Evolutionary conservation across 92 coral and sea anemone species (phyloP).

Genomic region (Pocillopora meandrina): DNA sequence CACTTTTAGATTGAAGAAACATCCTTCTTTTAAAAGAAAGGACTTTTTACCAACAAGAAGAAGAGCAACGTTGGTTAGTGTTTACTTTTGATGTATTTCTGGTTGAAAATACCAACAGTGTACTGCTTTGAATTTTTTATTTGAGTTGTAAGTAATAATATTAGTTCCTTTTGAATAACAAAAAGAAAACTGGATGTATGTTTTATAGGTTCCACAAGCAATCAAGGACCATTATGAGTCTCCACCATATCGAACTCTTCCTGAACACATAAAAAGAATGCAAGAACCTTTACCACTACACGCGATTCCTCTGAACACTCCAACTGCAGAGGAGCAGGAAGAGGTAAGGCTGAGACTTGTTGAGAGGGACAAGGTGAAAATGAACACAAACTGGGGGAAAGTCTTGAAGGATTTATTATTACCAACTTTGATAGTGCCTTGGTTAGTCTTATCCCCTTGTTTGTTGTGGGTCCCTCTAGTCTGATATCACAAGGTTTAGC

Average conservation of each 20-base stretch:
- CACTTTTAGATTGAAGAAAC: slow-evolving; percentile 71
- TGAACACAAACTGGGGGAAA: too few species aligned
- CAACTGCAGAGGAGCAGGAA: slow-evolving; percentile 90
- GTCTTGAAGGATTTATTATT: too few species aligned
- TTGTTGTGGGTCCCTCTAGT: too few species aligned
- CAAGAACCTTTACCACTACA: slow-evolving; percentile 87
- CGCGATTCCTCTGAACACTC: slow-evolving; percentile 74
- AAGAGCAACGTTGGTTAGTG: slow-evolving; percentile 80
- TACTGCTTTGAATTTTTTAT: too few species aligned
- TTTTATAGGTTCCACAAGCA: slow-evolving; percentile 85
- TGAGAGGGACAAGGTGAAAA: not conserved
- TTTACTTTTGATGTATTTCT: not conserved
- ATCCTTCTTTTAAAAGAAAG: slow-evolving; percentile 90
- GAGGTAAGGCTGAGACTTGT: slow-evolving; percentile 55
- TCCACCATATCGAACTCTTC: slow-evolving; percentile 83
- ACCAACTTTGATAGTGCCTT: too few species aligned
- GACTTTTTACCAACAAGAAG: slow-evolving; percentile 76
- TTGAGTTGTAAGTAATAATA: not conserved
- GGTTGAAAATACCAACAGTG: not conserved
- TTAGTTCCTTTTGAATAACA: not conserved
- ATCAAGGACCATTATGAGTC: slow-evolving; percentile 85
- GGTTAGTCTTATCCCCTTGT: too few species aligned
- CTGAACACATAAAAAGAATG: slow-evolving; percentile 84
- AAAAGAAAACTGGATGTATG: not conserved
- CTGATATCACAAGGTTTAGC: too few species aligned